These are phyloP conservation scores for Hyposmocoma kahamanoa DNA, from an alignment of 1,140 invertebrate species.

Conservation along the genomic window DNA sequence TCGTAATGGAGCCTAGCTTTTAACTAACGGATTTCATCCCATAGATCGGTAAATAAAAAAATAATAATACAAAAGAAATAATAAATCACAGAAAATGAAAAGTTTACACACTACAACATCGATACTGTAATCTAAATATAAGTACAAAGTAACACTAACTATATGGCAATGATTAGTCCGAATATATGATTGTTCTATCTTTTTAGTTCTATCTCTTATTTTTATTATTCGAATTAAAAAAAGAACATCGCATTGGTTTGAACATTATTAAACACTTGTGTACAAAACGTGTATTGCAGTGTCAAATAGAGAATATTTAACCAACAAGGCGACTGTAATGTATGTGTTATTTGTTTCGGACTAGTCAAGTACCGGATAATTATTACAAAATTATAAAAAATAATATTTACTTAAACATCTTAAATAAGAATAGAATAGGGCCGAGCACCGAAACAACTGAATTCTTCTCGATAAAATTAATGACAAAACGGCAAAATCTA, in stretches of 20 bases:
- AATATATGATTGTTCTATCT: constrained; percentile 12
- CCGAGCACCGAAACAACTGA: constrained; percentile 43
- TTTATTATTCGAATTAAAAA: no score
- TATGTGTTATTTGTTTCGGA: no score
- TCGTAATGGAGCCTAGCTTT: constrained; percentile 29
- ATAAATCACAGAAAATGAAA: constrained; percentile 62
- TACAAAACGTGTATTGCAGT: no score
- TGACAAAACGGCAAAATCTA: no score
- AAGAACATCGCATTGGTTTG: no score
- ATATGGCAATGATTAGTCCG: constrained; percentile 59
- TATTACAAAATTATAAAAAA: constrained; percentile 24
- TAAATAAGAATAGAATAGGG: constrained; percentile 21
- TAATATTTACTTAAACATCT: constrained; percentile 10
- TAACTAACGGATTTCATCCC: constrained; percentile 54
- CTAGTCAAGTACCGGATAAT: constrained; percentile 43
- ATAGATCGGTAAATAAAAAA: constrained; percentile 42
- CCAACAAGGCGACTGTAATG: no score
- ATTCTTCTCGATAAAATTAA: no score
- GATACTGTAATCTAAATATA: constrained; percentile 22
- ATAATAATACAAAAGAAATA: constrained; percentile 29
- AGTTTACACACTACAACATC: constrained; percentile 39
- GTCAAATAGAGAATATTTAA: no score
- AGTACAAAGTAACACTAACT: constrained; percentile 22
- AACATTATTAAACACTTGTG: no score
- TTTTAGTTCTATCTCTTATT: no score